Evolutionary conservation across 2,888 invertebrate genomes (phyloP), one percentile per base, ranked within the genome.

Genomic region (Microplitis manilae): DNA sequence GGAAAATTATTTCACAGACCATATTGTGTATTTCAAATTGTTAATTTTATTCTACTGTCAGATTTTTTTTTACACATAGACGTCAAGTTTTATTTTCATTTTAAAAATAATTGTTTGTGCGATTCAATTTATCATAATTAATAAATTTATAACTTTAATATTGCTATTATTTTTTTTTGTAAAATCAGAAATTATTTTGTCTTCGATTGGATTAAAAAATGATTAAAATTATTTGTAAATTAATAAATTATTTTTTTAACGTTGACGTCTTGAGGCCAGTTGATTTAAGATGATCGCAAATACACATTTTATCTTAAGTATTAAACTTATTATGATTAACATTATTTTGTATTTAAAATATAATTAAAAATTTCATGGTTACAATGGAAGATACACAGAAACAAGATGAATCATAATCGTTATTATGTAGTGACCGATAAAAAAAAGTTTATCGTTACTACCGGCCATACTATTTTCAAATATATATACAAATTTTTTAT

Each of bases 1-100:
- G 30, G 30, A 30, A 30, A 30, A 30, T 30, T 30, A 30, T 30
- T 4, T 30, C 30, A 8, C 76, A 74, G 30, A 30, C 30, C 30
- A 30, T 30, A 30, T 30, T 30, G 30, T 30, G 30, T 30, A 30
- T 30, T 81, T 83, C 74, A 83, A 85, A 85, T 77, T 84, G 83
- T 82, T 82, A 83, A 85, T 75, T 85, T 85, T 85, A 85, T 84
- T 85, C 83, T 68, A 72, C 78, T 80, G 80, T 79, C 81, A 76
- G 70, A 20, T 68, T 60, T 73, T 60, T 77, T 73, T 59, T 70
- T 81, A 83, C 78, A 83, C 80, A 82, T 81, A 41, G 80, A 81
- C 78, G 81, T 78, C 81, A 73, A 79, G 7, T 7, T 69, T 17
- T 50, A 17, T n/a, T 6, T 9, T 38, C 5, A 9, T 30, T 20